Percentiles rank a stretch among this genome's conserved stretches.
These are phyloP conservation scores for Brachyptera putata DNA, from an alignment of 2,888 invertebrate species.

Conservation along the genomic window DNA sequence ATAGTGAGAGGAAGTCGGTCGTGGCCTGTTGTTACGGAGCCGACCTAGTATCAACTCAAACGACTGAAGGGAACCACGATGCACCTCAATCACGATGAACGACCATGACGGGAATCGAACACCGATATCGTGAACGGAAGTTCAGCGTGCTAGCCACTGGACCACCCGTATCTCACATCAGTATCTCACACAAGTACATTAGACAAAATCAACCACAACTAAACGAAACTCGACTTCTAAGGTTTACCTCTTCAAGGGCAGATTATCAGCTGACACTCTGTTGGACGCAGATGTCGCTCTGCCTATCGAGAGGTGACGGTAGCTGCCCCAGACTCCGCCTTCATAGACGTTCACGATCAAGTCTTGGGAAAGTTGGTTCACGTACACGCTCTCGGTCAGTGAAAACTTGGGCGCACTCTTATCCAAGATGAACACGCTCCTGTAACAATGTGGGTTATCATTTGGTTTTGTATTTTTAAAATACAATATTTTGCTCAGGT, in stretches of 20 bases:
- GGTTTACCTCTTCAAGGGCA: slow-evolving; percentile 4
- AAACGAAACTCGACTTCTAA: no score
- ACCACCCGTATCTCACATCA: no score
- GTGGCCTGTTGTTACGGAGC: no score
- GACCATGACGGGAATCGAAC: no score
- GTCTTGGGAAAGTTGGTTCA: slow-evolving; percentile 26
- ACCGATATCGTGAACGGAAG: no score
- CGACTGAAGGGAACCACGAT: no score
- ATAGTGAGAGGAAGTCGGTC: no score
- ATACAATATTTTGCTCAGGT: no score
- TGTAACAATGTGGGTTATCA: slow-evolving; percentile 5
- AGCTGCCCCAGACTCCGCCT: slow-evolving; percentile 27
- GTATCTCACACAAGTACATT: not conserved
- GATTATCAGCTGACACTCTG: not conserved
- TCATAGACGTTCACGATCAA: slow-evolving; percentile 21
- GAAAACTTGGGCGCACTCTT: slow-evolving; percentile 21
- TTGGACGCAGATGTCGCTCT: slow-evolving; percentile 39
- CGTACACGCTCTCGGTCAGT: slow-evolving; percentile 34
- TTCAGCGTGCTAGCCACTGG: no score
- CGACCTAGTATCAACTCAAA: no score
- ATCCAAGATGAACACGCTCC: slow-evolving; percentile 38
- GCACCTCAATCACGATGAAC: no score
- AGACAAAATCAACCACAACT: no score
- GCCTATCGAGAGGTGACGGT: slow-evolving; percentile 7
- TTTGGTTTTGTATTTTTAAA: not conserved